These are phyloP conservation scores for Enteromius trimaculatus DNA, from an alignment of 2,797 vertebrate genomes.

Conservation along the genomic window DNA sequence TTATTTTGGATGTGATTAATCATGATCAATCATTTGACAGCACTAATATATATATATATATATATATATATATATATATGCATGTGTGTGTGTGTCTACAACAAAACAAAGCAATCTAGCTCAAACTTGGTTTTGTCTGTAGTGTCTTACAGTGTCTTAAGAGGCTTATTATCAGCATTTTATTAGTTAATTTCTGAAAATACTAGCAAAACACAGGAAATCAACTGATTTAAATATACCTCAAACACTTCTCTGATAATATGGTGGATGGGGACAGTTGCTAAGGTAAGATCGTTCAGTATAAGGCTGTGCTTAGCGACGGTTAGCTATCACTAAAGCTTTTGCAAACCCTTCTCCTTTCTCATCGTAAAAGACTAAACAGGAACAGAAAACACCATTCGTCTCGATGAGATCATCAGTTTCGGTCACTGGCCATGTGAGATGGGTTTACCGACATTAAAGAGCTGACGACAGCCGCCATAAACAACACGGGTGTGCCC, in stretches of 20 bases:
- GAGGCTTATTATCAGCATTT: not conserved
- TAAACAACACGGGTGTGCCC: conserved; percentile 55
- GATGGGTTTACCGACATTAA: conserved; percentile 25
- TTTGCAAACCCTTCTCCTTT: not conserved
- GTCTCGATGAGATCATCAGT: not conserved
- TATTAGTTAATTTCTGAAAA: not conserved
- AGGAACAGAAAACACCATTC: conserved; percentile 27
- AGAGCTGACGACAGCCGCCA: conserved; percentile 31
- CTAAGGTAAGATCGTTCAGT: not conserved
- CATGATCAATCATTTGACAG: no score
- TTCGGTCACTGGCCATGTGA: conserved; percentile 15
- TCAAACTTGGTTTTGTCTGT: no score
- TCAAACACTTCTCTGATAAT: not conserved
- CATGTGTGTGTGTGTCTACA: no score
- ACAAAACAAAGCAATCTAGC: no score
- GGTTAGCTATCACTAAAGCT: not conserved
- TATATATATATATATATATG: no score
- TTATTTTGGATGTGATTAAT: no score
- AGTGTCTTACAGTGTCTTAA: not conserved
- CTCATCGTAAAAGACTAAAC: conserved; percentile 21
- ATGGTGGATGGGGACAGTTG: not conserved
- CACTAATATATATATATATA: no score
- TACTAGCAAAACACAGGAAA: not conserved
- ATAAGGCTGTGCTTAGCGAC: not conserved
- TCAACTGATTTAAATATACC: not conserved